Evolutionary conservation across 2,113 vertebrate species (phyloP), one percentile per base, ranked within the genome.

Genomic region (Odontesthes bonariensis): DNA sequence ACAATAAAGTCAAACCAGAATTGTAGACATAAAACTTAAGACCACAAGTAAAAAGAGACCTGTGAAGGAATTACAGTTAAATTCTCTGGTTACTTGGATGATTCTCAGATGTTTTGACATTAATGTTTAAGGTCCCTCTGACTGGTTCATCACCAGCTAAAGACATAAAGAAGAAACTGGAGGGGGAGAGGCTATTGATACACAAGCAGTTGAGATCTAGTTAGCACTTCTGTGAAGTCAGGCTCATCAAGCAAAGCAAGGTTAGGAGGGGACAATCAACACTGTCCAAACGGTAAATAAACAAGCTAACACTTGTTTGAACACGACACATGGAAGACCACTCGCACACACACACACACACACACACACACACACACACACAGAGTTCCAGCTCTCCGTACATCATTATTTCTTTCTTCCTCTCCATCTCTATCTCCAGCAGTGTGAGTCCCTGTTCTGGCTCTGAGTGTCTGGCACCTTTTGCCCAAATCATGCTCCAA

Each of bases 381-480:
- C 66, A 49, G 62, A 55, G 22, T n/a, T 32, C 69, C 73, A 83
- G 66, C 22, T 51, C 47, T 75, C 60, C 67, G 52, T 66, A 73
- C 88, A 88, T 88, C 81, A 90, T 92, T 88, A 87, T 88, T 90
- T 89, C 67, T 75, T 59, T 38, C 58, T 77, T 76, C 46, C 46
- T 75, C 61, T 57, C 47, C 54, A 14, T 63, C 79, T 69, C 70
- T 75, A 67, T 81, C 83, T 88, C 91, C 88, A 87, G 83, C 89
- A 82, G 83, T 83, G 85, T 38, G 17, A 73, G 73, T 73, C 86
- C 62, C 79, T 57, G 84, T 79, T 81, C 86, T 77, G 82, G 58
- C 55, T 88, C 62, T 1, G 70, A 84, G 81, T 70, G 93, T 94
- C 93, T 94, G 86, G 89, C 93, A 94, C 93, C 91, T 93, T 90